Percentiles rank a stretch among this genome's conserved stretches.
phyloP scores from a whole-genome alignment of 1,140 invertebrate genomes.

The Trichonephila clavipes region DNA sequence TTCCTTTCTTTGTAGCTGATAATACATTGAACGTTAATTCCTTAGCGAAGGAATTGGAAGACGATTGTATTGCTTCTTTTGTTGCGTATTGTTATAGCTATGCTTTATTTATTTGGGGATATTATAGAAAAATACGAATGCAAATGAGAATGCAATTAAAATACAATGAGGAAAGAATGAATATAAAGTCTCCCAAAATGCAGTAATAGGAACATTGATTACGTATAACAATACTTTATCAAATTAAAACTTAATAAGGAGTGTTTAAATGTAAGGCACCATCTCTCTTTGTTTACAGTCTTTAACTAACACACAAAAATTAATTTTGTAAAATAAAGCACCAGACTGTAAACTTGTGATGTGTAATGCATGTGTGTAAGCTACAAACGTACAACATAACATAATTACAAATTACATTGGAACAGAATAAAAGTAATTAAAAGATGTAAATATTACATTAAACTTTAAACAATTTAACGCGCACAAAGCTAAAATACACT shows the following conservation, averaged over 20 bases:
- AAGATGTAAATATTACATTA: no score
- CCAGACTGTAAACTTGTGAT: no score
- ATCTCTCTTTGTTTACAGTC: no score
- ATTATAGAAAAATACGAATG: neutral
- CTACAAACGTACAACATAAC: no score
- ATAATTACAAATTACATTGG: no score
- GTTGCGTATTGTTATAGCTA: neutral
- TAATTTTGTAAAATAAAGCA: no score
- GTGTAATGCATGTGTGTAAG: no score
- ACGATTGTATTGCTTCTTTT: neutral
- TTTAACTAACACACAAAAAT: no score
- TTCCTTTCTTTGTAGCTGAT: neutral
- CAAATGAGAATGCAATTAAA: neutral
- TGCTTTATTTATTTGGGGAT: neutral
- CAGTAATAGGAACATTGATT: neutral
- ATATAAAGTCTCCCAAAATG: neutral
- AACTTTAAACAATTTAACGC: no score
- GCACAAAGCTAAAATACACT: no score
- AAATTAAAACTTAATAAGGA: neutral
- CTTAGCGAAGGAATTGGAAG: neutral
- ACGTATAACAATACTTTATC: neutral
- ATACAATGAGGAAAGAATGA: neutral
- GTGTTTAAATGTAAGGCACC: no score
- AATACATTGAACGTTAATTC: neutral
- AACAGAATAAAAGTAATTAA: no score